These are phyloP conservation scores for Arenaria interpres DNA, from an alignment of 2,113 vertebrate genomes.

Conservation along the genomic window DNA sequence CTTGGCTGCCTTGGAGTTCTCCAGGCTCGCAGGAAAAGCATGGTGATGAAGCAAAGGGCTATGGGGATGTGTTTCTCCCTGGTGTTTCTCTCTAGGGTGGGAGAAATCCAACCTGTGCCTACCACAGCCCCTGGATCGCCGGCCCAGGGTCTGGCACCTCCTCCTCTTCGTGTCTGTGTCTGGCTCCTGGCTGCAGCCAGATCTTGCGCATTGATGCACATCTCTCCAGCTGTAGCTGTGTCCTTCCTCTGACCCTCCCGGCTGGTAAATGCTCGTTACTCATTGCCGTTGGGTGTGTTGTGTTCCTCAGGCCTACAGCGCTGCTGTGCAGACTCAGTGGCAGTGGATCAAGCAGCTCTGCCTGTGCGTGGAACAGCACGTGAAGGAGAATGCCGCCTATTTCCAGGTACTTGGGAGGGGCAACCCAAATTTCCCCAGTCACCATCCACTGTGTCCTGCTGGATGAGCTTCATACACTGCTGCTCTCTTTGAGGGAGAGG, in stretches of 20 bases:
- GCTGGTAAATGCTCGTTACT: background rate
- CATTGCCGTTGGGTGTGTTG: fast-evolving
- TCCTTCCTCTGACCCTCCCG: background rate
- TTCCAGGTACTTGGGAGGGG: constrained; percentile 83
- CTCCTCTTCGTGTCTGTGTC: background rate
- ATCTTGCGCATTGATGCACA: background rate
- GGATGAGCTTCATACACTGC: fast-evolving
- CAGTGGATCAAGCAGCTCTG: constrained; percentile 96
- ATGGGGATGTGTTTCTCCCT: background rate
- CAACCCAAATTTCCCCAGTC: background rate
- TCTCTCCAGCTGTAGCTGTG: fast-evolving
- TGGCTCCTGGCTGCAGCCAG: background rate
- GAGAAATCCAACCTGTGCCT: background rate
- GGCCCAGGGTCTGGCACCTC: background rate
- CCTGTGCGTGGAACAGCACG: constrained; percentile 92
- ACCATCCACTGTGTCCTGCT: fast-evolving
- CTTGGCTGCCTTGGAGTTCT: background rate
- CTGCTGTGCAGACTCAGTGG: constrained; percentile 92
- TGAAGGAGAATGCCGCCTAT: constrained; percentile 91
- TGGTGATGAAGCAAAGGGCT: background rate
- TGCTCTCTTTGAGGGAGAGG: background rate
- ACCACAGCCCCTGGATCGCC: fast-evolving
- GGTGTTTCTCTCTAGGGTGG: background rate
- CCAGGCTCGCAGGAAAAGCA: background rate
- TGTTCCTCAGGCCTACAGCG: constrained; percentile 87